Evolutionary conservation across 1,140 invertebrate species (phyloP).

Genomic region (Drosophila subobscura): DNA sequence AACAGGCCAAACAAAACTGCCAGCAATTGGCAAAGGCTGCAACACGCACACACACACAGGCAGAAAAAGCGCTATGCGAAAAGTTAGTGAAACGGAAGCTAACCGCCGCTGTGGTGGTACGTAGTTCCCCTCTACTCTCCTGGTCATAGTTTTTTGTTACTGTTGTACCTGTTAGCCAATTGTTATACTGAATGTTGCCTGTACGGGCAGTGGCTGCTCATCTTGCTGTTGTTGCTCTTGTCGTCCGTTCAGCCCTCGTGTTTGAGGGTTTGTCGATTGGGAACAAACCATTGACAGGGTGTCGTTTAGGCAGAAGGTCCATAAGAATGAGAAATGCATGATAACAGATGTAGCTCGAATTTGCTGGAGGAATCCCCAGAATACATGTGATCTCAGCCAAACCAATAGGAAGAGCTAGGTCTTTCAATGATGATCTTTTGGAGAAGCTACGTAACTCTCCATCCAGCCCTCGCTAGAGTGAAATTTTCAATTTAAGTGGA

Average conservation of each 20-base stretch:
- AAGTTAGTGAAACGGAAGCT: conserved; percentile 74
- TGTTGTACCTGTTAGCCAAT: conserved; percentile 54
- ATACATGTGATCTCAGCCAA: background rate
- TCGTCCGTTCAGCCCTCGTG: conserved; percentile 44
- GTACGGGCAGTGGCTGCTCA: too few relatives aligned
- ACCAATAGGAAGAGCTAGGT: background rate
- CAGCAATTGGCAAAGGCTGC: conserved; percentile 34
- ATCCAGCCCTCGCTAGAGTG: conserved; percentile 30
- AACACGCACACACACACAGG: conserved; percentile 1
- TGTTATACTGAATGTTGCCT: conserved; percentile 54
- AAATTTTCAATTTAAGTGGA: conserved; percentile 49
- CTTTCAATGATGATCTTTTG: too few relatives aligned
- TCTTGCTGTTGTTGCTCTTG: conserved; percentile 13
- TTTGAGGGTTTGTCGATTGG: conserved; percentile 45
- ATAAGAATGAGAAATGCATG: conserved; percentile 9
- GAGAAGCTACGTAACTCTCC: background rate
- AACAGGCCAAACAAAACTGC: conserved; percentile 1
- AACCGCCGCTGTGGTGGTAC: conserved; percentile 42
- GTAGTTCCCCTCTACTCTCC: conserved; percentile 23
- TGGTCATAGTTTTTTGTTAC: conserved; percentile 26
- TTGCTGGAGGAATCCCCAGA: too few relatives aligned
- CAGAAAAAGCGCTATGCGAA: conserved; percentile 68
- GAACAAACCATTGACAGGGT: conserved; percentile 16
- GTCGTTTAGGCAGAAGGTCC: conserved; percentile 9
- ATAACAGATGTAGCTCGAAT: background rate